Conservation (phyloP, 2,113 vertebrate species). For the Rhinopithecus roxellana region DNA sequence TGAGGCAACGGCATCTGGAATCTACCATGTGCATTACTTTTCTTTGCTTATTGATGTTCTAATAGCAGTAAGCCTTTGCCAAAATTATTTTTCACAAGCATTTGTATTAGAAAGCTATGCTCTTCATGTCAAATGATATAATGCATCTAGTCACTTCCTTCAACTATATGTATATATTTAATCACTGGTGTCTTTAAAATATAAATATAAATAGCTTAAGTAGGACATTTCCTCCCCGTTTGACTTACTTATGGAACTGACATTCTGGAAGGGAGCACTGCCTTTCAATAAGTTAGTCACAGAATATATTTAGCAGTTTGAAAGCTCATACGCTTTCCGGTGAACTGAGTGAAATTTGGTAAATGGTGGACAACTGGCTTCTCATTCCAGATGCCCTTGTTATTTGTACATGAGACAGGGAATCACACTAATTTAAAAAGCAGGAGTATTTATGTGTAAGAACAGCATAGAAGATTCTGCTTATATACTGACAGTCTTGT, state of each 20-base stretch:
- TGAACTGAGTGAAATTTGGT: constrained; percentile 19
- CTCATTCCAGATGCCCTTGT: constrained; percentile 30
- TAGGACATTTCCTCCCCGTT: neutral
- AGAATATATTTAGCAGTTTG: constrained; percentile 54
- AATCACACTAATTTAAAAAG: constrained; percentile 52
- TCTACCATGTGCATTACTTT: neutral
- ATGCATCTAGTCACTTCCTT: neutral
- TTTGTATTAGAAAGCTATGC: neutral
- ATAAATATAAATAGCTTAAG: neutral
- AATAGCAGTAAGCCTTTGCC: neutral
- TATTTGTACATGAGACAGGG: constrained; percentile 25
- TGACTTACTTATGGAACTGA: neutral
- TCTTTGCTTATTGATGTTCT: neutral
- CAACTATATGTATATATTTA: neutral
- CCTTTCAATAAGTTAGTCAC: constrained; percentile 14
- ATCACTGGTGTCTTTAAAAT: neutral
- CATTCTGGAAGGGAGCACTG: neutral
- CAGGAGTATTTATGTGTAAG: constrained; percentile 38
- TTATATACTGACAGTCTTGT: constrained; percentile 56
- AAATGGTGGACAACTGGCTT: constrained; percentile 37
- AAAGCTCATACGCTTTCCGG: constrained; percentile 36
- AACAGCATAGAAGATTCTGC: constrained; percentile 50
- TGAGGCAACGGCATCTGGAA: neutral
- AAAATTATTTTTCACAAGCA: neutral
- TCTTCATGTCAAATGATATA: neutral